Evolutionary conservation across 2,797 vertebrate species (phyloP), one percentile per base, ranked within the genome.

Genomic region (Alcedo quadribrachys): DNA sequence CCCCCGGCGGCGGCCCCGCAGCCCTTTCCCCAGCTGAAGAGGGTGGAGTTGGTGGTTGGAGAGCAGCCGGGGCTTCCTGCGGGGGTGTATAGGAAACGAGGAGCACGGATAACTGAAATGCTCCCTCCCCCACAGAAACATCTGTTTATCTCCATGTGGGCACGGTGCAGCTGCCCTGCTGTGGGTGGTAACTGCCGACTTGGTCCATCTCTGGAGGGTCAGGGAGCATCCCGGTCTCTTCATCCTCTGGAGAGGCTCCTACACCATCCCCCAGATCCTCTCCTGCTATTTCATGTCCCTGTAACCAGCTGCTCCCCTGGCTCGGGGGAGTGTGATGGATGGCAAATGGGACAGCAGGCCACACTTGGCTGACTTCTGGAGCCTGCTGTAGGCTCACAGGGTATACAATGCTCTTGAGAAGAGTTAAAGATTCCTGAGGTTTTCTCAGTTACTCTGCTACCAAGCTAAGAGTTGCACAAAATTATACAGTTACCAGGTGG

Each of bases 181-280:
- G 57, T 15, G 9, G 21, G 32, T 16, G 32, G 32, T 22, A 15
- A 33, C 20, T 25, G 57, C 57, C 3, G 33, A 20, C 32, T 30
- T 25, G 24, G 57, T 11, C 24, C 33, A 37, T 11, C 33, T 27
- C 15, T 12, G 55, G 21, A 8, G 53, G 12, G 68, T 1, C 6
- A 33, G 60, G 3, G 73, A 50, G 74, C 63, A 9, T 43, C 89
- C 30, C 15, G 1, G 17, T 4, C 24, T 42, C 21, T 24, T 11
- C 46, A 0, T 4, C 18, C 40, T 5, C 12, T 0, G 40, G 24
- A 48, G 46, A 35, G 40, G 53, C 43, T 50, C 50, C 20, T 2
- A 1, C 55, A 5, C 19, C 17, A 0, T 15, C 35, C 62, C 28
- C 62, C 32, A 33, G 5, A 55, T 35, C 43, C 33, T 43, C n/a